Evolutionary conservation across 2,888 invertebrate species (phyloP).

Genomic region (Orchesella flavescens): DNA sequence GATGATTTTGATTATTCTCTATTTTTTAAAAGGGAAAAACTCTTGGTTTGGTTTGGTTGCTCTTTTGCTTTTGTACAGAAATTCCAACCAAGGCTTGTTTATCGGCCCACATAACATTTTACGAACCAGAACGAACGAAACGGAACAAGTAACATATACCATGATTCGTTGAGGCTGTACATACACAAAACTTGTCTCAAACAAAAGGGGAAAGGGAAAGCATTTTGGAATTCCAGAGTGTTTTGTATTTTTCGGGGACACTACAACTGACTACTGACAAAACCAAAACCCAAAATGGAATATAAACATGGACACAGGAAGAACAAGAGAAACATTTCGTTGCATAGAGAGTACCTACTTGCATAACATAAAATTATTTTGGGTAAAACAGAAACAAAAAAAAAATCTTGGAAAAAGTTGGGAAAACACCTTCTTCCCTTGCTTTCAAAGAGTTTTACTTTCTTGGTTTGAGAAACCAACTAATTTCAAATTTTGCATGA

Average conservation of each 20-base stretch:
- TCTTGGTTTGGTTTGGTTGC: conserved; percentile 13
- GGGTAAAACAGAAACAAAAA: conserved; percentile 23
- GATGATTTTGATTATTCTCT: conserved; percentile 46
- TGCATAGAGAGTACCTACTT: not conserved
- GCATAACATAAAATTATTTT: not conserved
- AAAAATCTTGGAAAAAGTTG: conserved; percentile 23
- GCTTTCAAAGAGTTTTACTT: conserved; percentile 17
- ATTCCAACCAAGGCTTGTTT: conserved; percentile 48
- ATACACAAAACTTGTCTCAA: conserved; percentile 14
- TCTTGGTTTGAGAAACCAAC: too few relatives aligned
- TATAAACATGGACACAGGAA: conserved; percentile 16
- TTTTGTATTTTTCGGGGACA: not conserved
- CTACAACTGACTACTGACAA: conserved; percentile 28
- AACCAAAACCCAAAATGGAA: conserved; percentile 12
- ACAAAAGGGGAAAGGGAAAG: conserved; percentile 5
- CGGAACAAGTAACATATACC: conserved; percentile 43
- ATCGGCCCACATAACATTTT: conserved; percentile 69
- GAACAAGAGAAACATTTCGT: conserved; percentile 16
- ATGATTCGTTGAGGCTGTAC: not conserved
- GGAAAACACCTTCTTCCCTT: conserved; percentile 11
- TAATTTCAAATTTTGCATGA: too few relatives aligned
- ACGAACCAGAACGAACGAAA: conserved; percentile 69
- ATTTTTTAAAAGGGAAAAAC: too few relatives aligned
- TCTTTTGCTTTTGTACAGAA: conserved; percentile 36
- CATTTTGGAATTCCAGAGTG: conserved; percentile 1